phyloP scores from a whole-genome alignment of 2,888 invertebrate genomes.

The Ormyrus labotus region DNA sequence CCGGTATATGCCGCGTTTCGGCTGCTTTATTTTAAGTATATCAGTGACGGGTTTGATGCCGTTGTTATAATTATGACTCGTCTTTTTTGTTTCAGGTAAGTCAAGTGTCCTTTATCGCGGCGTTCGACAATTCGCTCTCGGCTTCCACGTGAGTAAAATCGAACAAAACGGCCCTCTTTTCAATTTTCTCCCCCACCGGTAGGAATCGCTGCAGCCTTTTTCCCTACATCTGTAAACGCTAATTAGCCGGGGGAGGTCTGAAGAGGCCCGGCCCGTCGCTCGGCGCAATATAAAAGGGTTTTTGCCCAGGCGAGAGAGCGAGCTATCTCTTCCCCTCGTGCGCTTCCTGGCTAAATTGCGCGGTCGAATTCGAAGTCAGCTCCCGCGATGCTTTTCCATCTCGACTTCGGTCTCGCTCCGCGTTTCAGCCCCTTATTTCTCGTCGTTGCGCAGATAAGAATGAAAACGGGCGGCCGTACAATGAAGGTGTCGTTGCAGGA shows the following conservation, averaged over 20 bases:
- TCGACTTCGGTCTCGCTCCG: conserved; percentile 11
- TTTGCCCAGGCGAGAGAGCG: neutral
- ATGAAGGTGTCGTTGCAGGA: conserved; percentile 77
- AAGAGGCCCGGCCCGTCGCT: conserved; percentile 5
- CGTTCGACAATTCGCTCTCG: neutral
- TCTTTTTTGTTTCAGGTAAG: conserved; percentile 54
- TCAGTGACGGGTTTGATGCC: neutral
- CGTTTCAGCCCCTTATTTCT: conserved; percentile 36
- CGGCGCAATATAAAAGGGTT: conserved; percentile 8
- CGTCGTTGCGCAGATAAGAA: conserved; percentile 69
- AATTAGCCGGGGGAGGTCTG: conserved; percentile 11
- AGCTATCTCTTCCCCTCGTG: conserved; percentile 1
- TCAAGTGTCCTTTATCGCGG: conserved; percentile 30
- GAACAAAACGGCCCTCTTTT: conserved; percentile 23
- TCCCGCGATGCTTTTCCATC: conserved; percentile 5
- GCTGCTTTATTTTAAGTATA: too few species aligned
- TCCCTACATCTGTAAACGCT: conserved; percentile 28
- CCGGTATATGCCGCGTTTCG: too few species aligned
- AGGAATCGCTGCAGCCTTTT: neutral
- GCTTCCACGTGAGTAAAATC: conserved; percentile 44
- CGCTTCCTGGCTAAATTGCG: conserved; percentile 50
- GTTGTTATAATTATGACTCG: neutral
- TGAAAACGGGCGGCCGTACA: conserved; percentile 72
- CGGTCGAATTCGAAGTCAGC: conserved; percentile 44
- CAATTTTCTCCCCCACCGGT: conserved; percentile 10